A percentile compares a stretch with the other conserved stretches of the same genome.
phyloP scores from a whole-genome alignment of 2,113 vertebrate genomes.

The Hemichromis elongatus region DNA sequence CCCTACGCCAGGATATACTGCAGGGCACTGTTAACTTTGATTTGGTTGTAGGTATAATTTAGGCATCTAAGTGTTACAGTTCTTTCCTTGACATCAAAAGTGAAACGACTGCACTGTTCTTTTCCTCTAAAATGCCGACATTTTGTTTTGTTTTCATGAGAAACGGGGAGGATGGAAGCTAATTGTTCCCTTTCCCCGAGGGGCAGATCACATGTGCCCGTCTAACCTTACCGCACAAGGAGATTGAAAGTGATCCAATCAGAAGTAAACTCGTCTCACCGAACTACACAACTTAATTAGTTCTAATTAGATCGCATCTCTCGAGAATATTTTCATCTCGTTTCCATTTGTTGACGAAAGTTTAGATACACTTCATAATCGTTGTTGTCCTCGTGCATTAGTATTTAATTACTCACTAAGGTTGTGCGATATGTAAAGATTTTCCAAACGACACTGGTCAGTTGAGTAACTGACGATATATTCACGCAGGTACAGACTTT shows the following conservation, averaged over 20 bases:
- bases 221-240: not conserved
- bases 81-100: not conserved
- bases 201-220: not conserved
- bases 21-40: not conserved
- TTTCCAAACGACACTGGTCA: no score
- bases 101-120: not conserved
- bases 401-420: not conserved
- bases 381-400: not conserved
- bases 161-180: not conserved
- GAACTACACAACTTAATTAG: not conserved
- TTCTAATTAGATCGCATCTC: not conserved
- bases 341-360: not conserved
- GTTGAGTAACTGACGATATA: no score
- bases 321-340: not conserved
- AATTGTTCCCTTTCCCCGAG: not conserved
- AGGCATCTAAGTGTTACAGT: fast-evolving
- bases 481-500: no score
- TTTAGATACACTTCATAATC: not conserved
- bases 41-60: not conserved
- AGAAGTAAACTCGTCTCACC: not conserved
- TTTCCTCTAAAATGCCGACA: not conserved
- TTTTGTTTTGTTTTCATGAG: not conserved
- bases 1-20: not conserved
- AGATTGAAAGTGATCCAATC: no score
- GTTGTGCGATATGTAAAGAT: no score